phyloP scores from a whole-genome alignment of 1,140 invertebrate genomes.

The Monochamus saltuarius region DNA sequence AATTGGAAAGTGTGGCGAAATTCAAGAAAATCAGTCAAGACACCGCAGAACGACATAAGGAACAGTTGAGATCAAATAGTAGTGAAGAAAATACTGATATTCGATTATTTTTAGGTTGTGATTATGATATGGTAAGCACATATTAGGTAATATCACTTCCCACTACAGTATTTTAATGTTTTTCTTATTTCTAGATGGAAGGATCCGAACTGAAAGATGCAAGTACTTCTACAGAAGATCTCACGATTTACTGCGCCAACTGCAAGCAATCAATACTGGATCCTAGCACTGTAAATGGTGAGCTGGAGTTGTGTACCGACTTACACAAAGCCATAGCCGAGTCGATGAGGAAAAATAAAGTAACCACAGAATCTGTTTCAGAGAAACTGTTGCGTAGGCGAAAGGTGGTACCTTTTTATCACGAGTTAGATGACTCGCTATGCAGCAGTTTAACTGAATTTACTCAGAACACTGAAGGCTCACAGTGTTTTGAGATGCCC shows the following conservation, averaged over 20 bases:
- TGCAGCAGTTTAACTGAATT: conserved; percentile 42
- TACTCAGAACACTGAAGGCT: conserved; percentile 36
- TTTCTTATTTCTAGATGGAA: conserved; percentile 20
- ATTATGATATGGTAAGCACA: conserved; percentile 26
- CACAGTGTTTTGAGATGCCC: not conserved
- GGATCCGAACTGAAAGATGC: conserved; percentile 31
- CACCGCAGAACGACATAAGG: conserved; percentile 41
- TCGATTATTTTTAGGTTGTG: conserved; percentile 29
- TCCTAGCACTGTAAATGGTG: conserved; percentile 34
- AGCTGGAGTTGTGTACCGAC: conserved; percentile 38
- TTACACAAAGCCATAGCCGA: conserved; percentile 42
- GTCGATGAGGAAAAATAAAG: conserved; percentile 40
- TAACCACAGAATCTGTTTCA: conserved; percentile 22
- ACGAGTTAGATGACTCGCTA: conserved; percentile 42
- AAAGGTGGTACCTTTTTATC: conserved; percentile 37
- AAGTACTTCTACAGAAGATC: conserved; percentile 38
- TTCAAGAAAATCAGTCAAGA: conserved; percentile 44
- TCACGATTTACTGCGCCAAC: conserved; percentile 34
- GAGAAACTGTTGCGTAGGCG: conserved; percentile 32
- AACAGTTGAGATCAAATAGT: conserved; percentile 29
- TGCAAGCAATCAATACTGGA: conserved; percentile 37
- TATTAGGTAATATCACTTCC: not conserved
- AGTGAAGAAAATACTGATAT: conserved; percentile 32
- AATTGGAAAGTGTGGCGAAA: conserved; percentile 38
- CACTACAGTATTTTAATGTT: not conserved